Base-by-base conservation (phyloP, 2,113 vertebrate genomes). In the Ceyx melanurus region DNA sequence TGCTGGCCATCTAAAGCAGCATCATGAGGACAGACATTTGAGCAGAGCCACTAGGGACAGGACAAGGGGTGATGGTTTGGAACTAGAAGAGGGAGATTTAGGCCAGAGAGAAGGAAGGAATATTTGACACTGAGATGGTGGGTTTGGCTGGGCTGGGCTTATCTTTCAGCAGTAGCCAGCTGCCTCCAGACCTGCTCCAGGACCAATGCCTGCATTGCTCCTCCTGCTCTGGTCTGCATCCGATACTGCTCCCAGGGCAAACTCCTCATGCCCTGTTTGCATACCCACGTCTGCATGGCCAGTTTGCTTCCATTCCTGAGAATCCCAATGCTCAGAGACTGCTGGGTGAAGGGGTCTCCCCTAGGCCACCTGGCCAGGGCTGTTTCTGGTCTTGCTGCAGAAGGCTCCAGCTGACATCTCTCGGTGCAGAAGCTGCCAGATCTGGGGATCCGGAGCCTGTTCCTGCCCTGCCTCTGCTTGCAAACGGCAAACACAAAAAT, bases 361-460 rank as follows among this genome's bases (percentile, higher is more conserved):
- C 6, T 5, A 9, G 0, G 9, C 16, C 6, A 0, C 26, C 13
- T 12, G 3, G 14, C 35, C 60, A 8, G 31, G 0, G 56, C 0
- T 14, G 2, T 15, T 4, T 0, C 1, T 4, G 50, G 56, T 9
- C 2, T 1, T 9, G 8, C 31, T 22, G 45, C 40, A 25, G 35
- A 33, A 14, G 28, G 3, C 5, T 51, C 6, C 37, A 2, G 3
- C 53, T 2, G 8, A 3, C 0, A 2, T 20, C 17, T 15, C 16
- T 17, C 29, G 9, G 67, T 13, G 15, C 37, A 76, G 75, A 23
- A 43, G 45, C 53, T 2, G 29, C 3, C 29, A 6, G 72, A 7
- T 15, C 60, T 73, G 50, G 19, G 22, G 33, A 70, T 37, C 70
- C 3, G 2, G 43, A 56, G 51, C 37, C 3, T 9, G 2, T 31